Evolutionary conservation across 2,888 invertebrate genomes (phyloP), one percentile per base, ranked within the genome.

Genomic region (Synanthedon myopaeformis): DNA sequence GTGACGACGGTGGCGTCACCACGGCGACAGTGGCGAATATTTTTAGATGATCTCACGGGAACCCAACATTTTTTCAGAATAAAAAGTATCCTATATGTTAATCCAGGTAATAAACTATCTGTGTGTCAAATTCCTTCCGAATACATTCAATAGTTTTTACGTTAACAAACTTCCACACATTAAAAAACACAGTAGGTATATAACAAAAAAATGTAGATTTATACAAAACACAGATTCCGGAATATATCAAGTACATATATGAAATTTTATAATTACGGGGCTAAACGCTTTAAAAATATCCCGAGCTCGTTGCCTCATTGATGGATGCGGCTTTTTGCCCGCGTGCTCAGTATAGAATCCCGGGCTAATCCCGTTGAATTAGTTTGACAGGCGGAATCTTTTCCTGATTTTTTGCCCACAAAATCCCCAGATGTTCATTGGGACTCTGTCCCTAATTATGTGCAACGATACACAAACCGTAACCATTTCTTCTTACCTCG

Each of bases 301-400:
- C 61, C 61, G 8, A 61, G 65, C 66, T 70, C 68, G 71, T 74
- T 70, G 70, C 63, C 63, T 54, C 59, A 66, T 65, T 86, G 84
- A 85, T 83, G 74, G 79, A 86, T 86, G 78, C 63, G 59, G 56
- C 72, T 84, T 86, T 85, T 86, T 85, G 81, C 76, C 76, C 79
- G 79, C 77, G 76, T 75, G 71, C 76, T 72, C 70, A 65, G 63
- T 59, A 62, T 61, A 64, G 58, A 52, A 58, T 55, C 58, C 62
- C 58, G 58, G 60, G 66, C 72, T 80, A 79, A 84, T 79, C 79
- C 79, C 70, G 62, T 65, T 68, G 82, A 77, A 80, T 85, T 82
- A 84, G 74, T 79, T 79, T 79, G 85, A 83, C 86, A 84, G 79
- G 61, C 71, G 79, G 79, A 72, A 81, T 78, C 80, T 79, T 74